Evolutionary conservation across 1,140 invertebrate species (phyloP).

Genomic region (Habropoda laboriosa): DNA sequence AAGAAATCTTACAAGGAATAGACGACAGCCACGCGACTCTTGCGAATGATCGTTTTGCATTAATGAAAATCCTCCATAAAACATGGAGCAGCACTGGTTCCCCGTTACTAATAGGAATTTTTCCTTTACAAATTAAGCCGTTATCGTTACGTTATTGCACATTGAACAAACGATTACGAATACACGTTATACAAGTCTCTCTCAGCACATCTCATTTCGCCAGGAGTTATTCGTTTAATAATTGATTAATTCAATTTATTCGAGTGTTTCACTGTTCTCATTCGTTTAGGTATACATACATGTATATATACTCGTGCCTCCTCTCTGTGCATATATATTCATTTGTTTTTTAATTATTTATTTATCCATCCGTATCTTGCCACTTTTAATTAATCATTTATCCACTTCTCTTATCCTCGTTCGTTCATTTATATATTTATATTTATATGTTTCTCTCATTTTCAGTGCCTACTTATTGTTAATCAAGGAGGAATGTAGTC

Average conservation of each 20-base stretch:
- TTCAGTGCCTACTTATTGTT: slow-evolving; percentile 78
- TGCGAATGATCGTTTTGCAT: not conserved
- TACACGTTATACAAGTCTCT: slow-evolving; percentile 67
- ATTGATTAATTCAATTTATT: slow-evolving; percentile 28
- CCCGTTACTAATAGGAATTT: slow-evolving; percentile 4
- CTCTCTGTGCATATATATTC: slow-evolving; percentile 16
- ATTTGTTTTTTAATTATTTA: slow-evolving; percentile 32
- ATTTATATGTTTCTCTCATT: slow-evolving; percentile 73
- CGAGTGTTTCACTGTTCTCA: not conserved
- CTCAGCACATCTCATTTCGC: not conserved
- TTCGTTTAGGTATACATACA: slow-evolving; percentile 24
- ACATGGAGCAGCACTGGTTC: not conserved
- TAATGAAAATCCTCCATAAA: not conserved
- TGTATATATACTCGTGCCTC: slow-evolving; percentile 19
- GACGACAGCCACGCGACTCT: not conserved
- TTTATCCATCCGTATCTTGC: not conserved
- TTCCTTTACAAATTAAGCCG: slow-evolving; percentile 66
- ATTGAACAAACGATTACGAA: slow-evolving; percentile 76
- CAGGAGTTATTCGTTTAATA: slow-evolving; percentile 15
- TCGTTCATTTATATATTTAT: slow-evolving; percentile 38
- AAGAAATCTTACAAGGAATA: not conserved
- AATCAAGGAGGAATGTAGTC: slow-evolving; percentile 79
- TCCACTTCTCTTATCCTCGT: not conserved
- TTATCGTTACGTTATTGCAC: slow-evolving; percentile 77
- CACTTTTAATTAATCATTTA: not conserved